Conservation (phyloP, 2,797 vertebrate genomes). For the Acipenser transmontanus region DNA sequence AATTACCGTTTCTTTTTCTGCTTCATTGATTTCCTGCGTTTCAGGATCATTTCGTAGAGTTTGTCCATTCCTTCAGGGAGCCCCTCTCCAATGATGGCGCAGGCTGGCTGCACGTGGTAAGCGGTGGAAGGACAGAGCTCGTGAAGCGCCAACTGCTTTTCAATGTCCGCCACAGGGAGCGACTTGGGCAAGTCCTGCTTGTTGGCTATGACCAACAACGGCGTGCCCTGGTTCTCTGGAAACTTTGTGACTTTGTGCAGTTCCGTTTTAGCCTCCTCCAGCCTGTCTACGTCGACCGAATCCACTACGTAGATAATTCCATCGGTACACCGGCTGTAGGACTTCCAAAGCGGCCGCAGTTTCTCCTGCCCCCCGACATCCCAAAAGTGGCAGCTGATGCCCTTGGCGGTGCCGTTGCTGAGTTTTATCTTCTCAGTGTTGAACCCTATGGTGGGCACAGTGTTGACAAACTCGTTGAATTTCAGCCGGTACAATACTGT, state of each 20-base stretch:
- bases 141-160: conserved; percentile 75
- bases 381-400: conserved; percentile 89
- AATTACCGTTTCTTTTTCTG: conserved; percentile 80
- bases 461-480: conserved; percentile 93
- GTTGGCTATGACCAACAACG: conserved; percentile 87
- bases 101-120: conserved; percentile 86
- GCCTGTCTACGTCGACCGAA: conserved; percentile 80
- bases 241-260: conserved; percentile 89
- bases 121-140: conserved; percentile 79
- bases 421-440: conserved; percentile 83
- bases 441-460: conserved; percentile 89
- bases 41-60: conserved; percentile 88
- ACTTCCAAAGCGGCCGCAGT: conserved; percentile 87
- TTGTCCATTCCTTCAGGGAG: conserved; percentile 87
- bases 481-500: conserved; percentile 87
- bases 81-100: conserved; percentile 90
- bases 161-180: conserved; percentile 75
- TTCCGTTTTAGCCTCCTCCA: conserved; percentile 87
- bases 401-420: conserved; percentile 67
- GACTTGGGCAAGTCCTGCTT: conserved; percentile 89
- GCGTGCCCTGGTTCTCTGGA: conserved; percentile 87
- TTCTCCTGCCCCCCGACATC: conserved; percentile 92
- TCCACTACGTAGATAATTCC: conserved; percentile 94
- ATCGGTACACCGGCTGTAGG: conserved; percentile 87
- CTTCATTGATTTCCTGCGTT: conserved; percentile 77